Evolutionary conservation across 1,140 invertebrate genomes (phyloP).

Genomic region (Bombus waltoni): DNA sequence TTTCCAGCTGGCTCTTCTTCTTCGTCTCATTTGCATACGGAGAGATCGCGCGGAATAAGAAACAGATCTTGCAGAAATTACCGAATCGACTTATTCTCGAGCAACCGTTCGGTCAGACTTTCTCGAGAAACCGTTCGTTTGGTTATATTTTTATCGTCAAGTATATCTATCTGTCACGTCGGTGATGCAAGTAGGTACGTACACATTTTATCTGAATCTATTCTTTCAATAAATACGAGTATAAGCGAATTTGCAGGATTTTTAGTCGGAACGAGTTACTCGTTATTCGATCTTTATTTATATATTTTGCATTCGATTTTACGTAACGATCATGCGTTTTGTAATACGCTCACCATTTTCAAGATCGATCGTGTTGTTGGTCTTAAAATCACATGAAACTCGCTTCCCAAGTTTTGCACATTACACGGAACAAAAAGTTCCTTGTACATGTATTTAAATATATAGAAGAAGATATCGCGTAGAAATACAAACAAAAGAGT

Average conservation of each 20-base stretch:
- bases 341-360: background rate
- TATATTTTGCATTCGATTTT: background rate
- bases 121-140: constrained; percentile 5
- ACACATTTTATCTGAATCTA: background rate
- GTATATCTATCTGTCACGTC: constrained; percentile 11
- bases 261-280: too few relatives aligned
- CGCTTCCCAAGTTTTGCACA: background rate
- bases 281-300: background rate
- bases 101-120: background rate
- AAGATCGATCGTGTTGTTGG: background rate
- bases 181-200: constrained; percentile 59
- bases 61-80: constrained; percentile 53
- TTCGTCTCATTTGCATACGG: constrained; percentile 63
- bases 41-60: constrained; percentile 42
- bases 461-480: too few relatives aligned
- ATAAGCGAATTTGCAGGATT: too few relatives aligned
- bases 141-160: constrained; percentile 46
- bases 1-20: constrained; percentile 20
- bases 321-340: background rate
- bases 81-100: constrained; percentile 19
- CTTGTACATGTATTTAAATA: background rate
- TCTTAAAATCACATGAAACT: background rate
- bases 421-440: background rate
- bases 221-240: background rate
- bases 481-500: too few relatives aligned